Evolutionary conservation across 2,797 vertebrate species (phyloP).

Genomic region (Lacerta viridis): DNA sequence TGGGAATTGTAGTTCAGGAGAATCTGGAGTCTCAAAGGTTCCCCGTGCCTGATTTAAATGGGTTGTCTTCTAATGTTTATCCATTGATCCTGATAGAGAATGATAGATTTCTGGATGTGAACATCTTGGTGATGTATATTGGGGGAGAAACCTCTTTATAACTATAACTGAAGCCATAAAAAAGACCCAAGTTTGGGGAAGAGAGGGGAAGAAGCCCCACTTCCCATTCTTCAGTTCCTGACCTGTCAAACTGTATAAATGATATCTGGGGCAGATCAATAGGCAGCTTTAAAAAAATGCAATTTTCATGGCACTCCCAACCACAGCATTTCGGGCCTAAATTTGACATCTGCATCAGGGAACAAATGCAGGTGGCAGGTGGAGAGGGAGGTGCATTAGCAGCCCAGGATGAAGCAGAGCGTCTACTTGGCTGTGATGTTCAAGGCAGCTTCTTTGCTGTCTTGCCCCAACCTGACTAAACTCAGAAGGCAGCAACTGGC

Average conservation of each 20-base stretch:
- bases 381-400: neutral
- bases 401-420: neutral
- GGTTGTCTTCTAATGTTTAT: neutral
- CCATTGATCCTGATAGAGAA: neutral
- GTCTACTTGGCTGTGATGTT: neutral
- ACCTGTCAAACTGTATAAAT: neutral
- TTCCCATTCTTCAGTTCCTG: neutral
- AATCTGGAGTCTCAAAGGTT: too few relatives aligned
- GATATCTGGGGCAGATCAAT: neutral
- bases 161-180: neutral
- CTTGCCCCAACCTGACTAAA: neutral
- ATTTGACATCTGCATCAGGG: neutral
- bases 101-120: neutral
- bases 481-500: neutral
- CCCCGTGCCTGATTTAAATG: neutral
- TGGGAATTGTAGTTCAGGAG: too few relatives aligned
- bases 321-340: neutral
- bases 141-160: neutral
- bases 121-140: too few relatives aligned
- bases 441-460: neutral
- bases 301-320: neutral
- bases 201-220: neutral
- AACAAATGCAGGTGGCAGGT: neutral
- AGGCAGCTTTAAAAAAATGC: neutral
- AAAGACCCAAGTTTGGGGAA: neutral